Evolutionary conservation across 2,113 vertebrate genomes (phyloP).

Genomic region (Prunella fulvescens): DNA sequence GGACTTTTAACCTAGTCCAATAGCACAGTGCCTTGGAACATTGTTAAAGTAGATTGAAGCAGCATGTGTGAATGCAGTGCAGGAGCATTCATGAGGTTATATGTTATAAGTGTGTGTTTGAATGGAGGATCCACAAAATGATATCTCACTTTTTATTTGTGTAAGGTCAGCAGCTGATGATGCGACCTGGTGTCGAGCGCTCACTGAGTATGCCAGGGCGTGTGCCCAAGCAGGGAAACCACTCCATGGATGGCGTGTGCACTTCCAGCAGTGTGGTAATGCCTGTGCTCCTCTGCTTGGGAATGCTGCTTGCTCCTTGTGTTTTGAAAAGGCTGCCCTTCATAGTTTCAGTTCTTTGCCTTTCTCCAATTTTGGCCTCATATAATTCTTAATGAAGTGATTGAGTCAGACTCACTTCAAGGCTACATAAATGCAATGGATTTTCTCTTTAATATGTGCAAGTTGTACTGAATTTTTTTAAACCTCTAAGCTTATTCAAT

Average conservation of each 20-base stretch:
- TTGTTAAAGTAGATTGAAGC: background rate
- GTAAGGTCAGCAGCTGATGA: constrained; percentile 81
- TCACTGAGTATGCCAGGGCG: constrained; percentile 89
- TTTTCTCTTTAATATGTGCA: background rate
- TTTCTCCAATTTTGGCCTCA: background rate
- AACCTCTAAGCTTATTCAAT: background rate
- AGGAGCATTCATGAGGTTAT: background rate
- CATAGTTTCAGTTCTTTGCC: background rate
- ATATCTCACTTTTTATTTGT: background rate
- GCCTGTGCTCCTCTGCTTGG: background rate
- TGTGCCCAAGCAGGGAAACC: constrained; percentile 91
- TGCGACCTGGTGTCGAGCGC: constrained; percentile 85
- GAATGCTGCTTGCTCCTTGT: background rate
- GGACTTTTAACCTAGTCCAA: background rate
- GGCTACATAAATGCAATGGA: background rate
- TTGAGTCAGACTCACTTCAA: background rate
- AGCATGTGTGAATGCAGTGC: accelerated
- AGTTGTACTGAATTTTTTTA: background rate
- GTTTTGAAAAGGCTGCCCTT: background rate
- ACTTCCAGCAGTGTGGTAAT: constrained; percentile 87
- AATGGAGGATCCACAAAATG: background rate
- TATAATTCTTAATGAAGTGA: background rate
- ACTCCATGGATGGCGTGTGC: constrained; percentile 84
- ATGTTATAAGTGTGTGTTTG: background rate
- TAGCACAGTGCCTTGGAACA: background rate